Conservation (phyloP, 2,113 vertebrate genomes). For the Herpailurus yagouaroundi region DNA sequence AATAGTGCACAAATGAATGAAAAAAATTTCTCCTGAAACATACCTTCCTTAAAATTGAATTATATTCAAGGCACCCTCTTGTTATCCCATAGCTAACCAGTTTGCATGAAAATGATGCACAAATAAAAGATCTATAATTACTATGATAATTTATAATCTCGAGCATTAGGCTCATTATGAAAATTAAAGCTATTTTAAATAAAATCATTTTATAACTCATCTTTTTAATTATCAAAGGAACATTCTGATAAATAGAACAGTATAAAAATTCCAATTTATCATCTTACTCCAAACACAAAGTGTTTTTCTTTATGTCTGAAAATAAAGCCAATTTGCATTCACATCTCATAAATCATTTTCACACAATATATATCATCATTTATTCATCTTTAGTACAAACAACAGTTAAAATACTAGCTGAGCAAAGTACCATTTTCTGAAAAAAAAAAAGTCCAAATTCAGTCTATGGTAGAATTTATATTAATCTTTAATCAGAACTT, state of each 20-base stretch:
- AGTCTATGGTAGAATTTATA: slow-evolving; percentile 51
- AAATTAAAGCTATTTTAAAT: slow-evolving; percentile 49
- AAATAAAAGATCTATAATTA: background rate
- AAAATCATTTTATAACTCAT: slow-evolving; percentile 52
- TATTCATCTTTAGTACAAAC: slow-evolving; percentile 11
- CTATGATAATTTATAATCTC: background rate
- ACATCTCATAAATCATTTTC: slow-evolving; percentile 56
- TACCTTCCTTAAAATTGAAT: background rate
- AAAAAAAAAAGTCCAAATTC: background rate
- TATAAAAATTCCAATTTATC: slow-evolving; percentile 1
- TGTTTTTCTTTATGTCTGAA: slow-evolving; percentile 54
- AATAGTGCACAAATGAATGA: background rate
- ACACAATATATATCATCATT: slow-evolving; percentile 44
- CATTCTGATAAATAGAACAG: slow-evolving; percentile 8
- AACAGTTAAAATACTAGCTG: slow-evolving; percentile 4
- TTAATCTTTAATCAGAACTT: slow-evolving; percentile 61
- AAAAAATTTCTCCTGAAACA: background rate
- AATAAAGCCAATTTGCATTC: slow-evolving; percentile 55
- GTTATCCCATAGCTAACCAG: slow-evolving; percentile 24
- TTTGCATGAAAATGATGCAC: slow-evolving; percentile 39
- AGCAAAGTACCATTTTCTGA: background rate
- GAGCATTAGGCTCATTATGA: background rate
- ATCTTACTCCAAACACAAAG: slow-evolving; percentile 11
- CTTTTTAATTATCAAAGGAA: slow-evolving; percentile 22
- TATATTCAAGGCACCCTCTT: background rate